Evolutionary conservation across 2,797 vertebrate species (phyloP), one percentile per base, ranked within the genome.

Genomic region (Monodelphis domestica): DNA sequence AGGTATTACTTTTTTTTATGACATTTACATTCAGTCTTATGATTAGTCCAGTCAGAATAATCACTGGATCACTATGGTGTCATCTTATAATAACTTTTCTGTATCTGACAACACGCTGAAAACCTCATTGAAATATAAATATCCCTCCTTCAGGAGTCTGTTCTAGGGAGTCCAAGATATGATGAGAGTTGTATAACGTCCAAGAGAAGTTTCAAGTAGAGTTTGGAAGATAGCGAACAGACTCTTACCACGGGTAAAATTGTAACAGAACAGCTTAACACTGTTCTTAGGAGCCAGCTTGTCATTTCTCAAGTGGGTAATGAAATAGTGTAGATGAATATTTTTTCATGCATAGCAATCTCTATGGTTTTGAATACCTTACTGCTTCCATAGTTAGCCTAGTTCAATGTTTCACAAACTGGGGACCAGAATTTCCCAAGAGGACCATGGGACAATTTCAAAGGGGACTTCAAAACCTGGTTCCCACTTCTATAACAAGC

Each of bases 141-240:
- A 93, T 87, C 88, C 1, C 15, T 93, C 91, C 93, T 53, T 96
- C 91, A 97, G 91, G 95, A 97, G 96, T 50, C 24, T 96, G 91
- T 96, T 96, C 89, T 94, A 93, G 96, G 92, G 93, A 95, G 96
- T 95, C 95, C 94, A 96, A 97, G 95, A 96, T 96, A 90, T 93
- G 51, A 45, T 93, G 90, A 95, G 97, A 95, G 59, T 90, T 84
- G 57, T 94, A 54, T 91, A 89, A 96, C 92, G 91, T 89, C 91
- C 89, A 97, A 97, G 95, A 95, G 96, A 97, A 98, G 93, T 94
- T 96, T 95, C n/a, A 92, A 97, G 97, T 96, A 95, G 96, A 96
- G 94, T 95, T 97, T 94, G 94, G 87, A 94, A 95, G 93, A 63
- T 59, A 94, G 91, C 28, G 95, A 96, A 93, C 90, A 96, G 95